phyloP scores from a whole-genome alignment of 2,888 invertebrate species.

The Diplazon laetatorius region DNA sequence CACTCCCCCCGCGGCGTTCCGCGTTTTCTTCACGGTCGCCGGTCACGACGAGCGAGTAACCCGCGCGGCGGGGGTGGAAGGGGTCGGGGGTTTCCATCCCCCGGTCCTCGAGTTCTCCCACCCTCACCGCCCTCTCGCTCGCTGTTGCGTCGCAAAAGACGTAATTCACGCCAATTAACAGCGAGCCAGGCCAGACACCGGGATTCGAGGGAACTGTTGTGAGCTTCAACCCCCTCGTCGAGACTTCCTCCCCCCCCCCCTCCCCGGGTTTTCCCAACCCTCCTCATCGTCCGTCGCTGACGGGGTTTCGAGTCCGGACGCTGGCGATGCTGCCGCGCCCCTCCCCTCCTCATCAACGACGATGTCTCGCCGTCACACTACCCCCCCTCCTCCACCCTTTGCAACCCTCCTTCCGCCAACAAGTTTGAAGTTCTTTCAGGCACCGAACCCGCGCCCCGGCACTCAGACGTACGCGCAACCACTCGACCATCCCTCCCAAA shows the following conservation, averaged over 20 bases:
- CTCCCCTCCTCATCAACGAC: constrained; percentile 28
- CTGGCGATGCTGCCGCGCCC: constrained; percentile 25
- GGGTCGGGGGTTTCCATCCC: no score
- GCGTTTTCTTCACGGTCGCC: no score
- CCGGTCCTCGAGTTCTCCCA: constrained; percentile 32
- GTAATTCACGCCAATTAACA: constrained; percentile 77
- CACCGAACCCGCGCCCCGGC: constrained; percentile 59
- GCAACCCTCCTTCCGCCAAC: not conserved
- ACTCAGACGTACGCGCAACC: constrained; percentile 69
- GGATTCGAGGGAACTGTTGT: constrained; percentile 59
- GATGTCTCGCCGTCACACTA: constrained; percentile 39
- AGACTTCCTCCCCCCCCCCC: not conserved
- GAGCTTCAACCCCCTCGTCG: constrained; percentile 67
- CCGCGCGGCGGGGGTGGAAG: no score
- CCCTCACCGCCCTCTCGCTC: constrained; percentile 53
- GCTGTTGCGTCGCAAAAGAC: constrained; percentile 70
- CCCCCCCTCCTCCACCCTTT: constrained; percentile 4
- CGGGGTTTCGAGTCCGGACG: constrained; percentile 31
- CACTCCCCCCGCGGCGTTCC: no score
- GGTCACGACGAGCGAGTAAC: no score
- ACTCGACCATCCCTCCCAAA: constrained; percentile 49
- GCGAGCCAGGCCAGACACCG: constrained; percentile 54
- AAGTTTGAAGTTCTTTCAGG: constrained; percentile 69
- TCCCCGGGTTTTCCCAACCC: not conserved
- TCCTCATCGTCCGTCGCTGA: not conserved